Conservation (phyloP, 2,888 invertebrate genomes). For the Drosophila pseudotakahashii region DNA sequence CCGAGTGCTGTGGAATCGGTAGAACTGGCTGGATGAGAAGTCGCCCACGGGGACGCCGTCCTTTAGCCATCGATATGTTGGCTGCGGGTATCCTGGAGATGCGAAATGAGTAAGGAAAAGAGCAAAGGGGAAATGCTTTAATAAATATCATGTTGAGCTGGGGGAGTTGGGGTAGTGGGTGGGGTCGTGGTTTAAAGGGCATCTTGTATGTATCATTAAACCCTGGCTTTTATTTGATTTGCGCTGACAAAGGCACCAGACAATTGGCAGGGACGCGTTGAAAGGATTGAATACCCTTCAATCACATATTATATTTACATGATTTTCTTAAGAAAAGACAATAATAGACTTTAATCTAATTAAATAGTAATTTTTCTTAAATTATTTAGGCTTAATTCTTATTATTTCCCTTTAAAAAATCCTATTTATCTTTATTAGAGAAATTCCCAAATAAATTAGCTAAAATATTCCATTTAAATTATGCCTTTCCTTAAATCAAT, state of each 20-base stretch:
- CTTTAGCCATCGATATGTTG: constrained; percentile 96
- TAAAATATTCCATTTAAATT: too few species aligned
- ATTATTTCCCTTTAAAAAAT: too few species aligned
- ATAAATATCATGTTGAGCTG: constrained; percentile 33
- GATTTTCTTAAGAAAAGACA: too few species aligned
- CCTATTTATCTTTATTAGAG: too few species aligned
- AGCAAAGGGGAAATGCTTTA: constrained; percentile 12
- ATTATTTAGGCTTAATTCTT: too few species aligned
- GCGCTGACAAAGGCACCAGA: constrained; percentile 5
- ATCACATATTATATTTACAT: too few species aligned
- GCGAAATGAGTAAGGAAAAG: neutral
- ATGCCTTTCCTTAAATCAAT: too few species aligned
- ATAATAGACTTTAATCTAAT: too few species aligned
- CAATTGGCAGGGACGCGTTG: neutral
- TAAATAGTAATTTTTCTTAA: too few species aligned
- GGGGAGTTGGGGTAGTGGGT: neutral
- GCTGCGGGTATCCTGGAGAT: constrained; percentile 89
- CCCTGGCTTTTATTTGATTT: constrained; percentile 18
- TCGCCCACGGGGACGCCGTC: constrained; percentile 92
- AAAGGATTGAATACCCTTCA: constrained; percentile 25
- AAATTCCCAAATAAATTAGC: too few species aligned
- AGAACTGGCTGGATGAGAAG: constrained; percentile 92
- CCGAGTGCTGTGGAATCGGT: constrained; percentile 92
- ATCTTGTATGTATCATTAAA: constrained; percentile 16
- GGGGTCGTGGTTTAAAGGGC: constrained; percentile 7